Base-by-base conservation (phyloP, 2,797 vertebrate species). In the Eupleurogrammus muticus region DNA sequence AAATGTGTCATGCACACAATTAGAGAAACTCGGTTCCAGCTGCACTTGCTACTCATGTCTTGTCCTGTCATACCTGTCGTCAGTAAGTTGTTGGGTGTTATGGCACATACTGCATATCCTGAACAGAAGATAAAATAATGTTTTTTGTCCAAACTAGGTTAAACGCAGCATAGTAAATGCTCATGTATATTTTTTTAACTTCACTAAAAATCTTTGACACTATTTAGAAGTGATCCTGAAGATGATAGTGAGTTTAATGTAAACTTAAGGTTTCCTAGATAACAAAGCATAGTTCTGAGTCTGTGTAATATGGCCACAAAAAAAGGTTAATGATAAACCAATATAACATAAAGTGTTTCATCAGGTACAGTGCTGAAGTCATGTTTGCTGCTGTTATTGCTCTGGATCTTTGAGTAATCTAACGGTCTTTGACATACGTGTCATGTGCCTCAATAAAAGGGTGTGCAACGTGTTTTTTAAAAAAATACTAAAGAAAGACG, bases 151-250 rank as follows among this genome's bases (percentile, higher is more conserved):
- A 36, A 64, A 40, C 34, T 1, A 35, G 24, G 46, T 14, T 14
- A 69, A 6, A 38, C 53, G 28, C 6, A 8, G 40, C 40, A 44
- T 14, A 57, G 16, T 32, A 56, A 34, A n/a, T 49, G 34, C 13
- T 67, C 51, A 19, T 59, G 23, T 19, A 38, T 44, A 60, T 60
- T 66, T 32, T 49, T n/a, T n/a, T n/a, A n/a, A n/a, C n/a, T n/a
- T n/a, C n/a, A n/a, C n/a, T 40, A 13, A 4, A 40, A 13, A 20
- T 52, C 19, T 52, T 47, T 35, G n/a, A 19, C 20, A 9, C 4
- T 47, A 2, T 42, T 46, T 49, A 44, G 12, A 17, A 44, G 12
- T 16, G 13, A 51, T 57, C 38, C 19, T 28, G 12, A 66, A 21
- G 51, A 32, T 20, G 55, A 40, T 10, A 56, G 6, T 36, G 32